Conservation (phyloP, 2,113 vertebrate genomes). For the Orthonyx spaldingii region DNA sequence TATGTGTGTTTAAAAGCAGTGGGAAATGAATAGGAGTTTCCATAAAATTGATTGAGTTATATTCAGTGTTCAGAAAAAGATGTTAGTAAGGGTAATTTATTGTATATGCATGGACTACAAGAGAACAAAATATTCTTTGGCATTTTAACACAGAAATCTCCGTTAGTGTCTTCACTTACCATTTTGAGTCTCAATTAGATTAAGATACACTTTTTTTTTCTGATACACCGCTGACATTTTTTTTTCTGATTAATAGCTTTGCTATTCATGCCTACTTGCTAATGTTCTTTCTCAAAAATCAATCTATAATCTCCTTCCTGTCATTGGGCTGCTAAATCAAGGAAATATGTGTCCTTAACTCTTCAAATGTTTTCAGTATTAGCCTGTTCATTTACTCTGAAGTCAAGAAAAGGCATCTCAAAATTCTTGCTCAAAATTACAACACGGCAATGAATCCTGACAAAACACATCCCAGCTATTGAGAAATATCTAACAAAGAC, state of each 20-base stretch:
- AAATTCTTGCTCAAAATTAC: background rate
- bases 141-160: background rate
- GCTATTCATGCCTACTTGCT: background rate
- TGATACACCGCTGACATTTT: background rate
- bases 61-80: background rate
- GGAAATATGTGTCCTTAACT: background rate
- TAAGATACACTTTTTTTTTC: background rate
- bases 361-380: background rate
- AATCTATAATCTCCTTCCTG: constrained; percentile 51
- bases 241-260: constrained; percentile 32
- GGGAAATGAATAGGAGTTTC: background rate
- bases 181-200: background rate
- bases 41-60: background rate
- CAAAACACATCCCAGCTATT: background rate
- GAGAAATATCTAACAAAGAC: background rate
- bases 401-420: background rate
- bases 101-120: background rate
- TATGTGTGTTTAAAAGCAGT: background rate
- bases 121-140: background rate
- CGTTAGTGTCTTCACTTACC: background rate
- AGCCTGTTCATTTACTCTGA: background rate
- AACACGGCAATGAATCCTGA: background rate
- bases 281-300: constrained; percentile 56
- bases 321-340: constrained; percentile 52
- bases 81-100: background rate